phyloP scores from a whole-genome alignment of 2,888 invertebrate species.

The Busseola fusca region DNA sequence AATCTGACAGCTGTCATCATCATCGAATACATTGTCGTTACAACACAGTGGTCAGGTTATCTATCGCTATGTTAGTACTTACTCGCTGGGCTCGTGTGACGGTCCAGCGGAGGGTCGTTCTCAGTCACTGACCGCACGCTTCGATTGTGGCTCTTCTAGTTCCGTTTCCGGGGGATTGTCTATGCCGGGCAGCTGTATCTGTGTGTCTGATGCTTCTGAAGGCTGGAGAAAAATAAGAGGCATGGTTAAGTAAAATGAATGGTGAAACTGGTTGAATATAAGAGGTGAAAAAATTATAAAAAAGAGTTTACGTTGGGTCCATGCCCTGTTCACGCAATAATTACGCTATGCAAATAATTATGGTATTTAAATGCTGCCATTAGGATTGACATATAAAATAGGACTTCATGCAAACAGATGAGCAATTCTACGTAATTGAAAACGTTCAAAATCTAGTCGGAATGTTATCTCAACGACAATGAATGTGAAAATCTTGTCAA shows the following conservation, averaged over 20 bases:
- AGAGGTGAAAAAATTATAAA: not conserved
- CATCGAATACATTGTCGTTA: conserved; percentile 8
- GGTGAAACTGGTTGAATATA: not conserved
- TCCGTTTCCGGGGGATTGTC: conserved; percentile 84
- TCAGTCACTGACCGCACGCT: conserved; percentile 68
- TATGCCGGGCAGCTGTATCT: conserved; percentile 92
- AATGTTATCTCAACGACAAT: not conserved
- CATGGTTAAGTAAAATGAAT: conserved; percentile 26
- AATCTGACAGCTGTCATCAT: conserved; percentile 23
- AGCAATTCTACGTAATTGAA: not conserved
- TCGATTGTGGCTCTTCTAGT: conserved; percentile 80
- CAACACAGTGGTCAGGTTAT: conserved; percentile 33
- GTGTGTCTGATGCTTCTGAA: conserved; percentile 94
- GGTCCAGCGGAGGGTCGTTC: conserved; percentile 44
- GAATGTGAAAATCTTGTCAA: not conserved
- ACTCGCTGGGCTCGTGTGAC: conserved; percentile 41
- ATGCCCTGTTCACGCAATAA: not conserved
- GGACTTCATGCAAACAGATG: not conserved
- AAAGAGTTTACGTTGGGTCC: not conserved
- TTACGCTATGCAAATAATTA: not conserved
- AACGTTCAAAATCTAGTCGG: not conserved
- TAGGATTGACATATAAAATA: not conserved
- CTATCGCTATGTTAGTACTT: conserved; percentile 50
- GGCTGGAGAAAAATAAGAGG: conserved; percentile 86
- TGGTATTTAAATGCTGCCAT: too few relatives aligned